Percentiles rank a stretch among this genome's conserved stretches.
Conservation (phyloP, 2,888 invertebrate genomes). For the Amiota communis region DNA sequence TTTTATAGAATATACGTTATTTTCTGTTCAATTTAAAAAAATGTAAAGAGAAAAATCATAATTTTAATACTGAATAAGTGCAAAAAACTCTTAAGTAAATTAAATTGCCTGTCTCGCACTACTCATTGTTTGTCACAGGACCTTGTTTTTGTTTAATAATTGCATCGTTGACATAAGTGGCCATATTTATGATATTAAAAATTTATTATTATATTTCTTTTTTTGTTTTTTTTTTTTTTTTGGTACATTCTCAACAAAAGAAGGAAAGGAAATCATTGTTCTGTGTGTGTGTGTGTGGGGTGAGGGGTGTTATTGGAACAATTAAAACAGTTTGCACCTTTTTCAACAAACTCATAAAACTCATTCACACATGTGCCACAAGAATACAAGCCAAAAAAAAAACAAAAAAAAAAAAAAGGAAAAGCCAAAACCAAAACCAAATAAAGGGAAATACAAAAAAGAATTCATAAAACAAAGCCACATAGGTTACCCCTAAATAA, state of each 20-base stretch:
- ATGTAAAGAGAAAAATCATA: too few relatives aligned
- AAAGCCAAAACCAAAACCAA: not conserved
- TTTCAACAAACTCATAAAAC: slow-evolving; percentile 17
- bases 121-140: not conserved
- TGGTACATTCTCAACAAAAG: too few relatives aligned
- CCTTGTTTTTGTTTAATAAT: not conserved
- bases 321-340: slow-evolving; percentile 21
- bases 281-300: too few relatives aligned
- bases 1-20: not conserved
- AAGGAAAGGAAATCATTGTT: too few relatives aligned
- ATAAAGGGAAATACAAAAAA: not conserved
- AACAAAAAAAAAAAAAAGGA: too few relatives aligned
- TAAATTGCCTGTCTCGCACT: not conserved
- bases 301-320: slow-evolving; percentile 1
- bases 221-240: not conserved
- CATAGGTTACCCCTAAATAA: slow-evolving; percentile 16
- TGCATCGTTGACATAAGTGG: slow-evolving; percentile 4
- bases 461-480: slow-evolving; percentile 45
- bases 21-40: slow-evolving; percentile 4
- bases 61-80: too few relatives aligned
- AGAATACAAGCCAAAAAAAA: not conserved
- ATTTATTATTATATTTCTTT: not conserved
- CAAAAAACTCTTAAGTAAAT: too few relatives aligned
- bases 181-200: slow-evolving; percentile 11
- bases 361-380: slow-evolving; percentile 7